phyloP scores from a whole-genome alignment of 1,140 invertebrate genomes.

The Apis mellifera region DNA sequence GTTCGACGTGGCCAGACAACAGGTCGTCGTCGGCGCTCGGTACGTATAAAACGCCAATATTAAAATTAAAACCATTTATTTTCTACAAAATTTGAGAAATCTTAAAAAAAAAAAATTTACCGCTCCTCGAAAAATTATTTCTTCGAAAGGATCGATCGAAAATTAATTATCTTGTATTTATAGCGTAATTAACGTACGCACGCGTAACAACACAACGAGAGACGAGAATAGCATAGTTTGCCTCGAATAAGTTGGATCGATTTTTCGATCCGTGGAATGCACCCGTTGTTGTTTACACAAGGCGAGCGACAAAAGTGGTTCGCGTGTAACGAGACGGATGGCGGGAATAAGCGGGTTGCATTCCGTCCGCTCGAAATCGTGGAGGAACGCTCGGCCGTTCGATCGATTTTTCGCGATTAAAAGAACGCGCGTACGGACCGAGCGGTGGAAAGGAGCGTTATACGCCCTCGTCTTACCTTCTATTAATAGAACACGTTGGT shows the following conservation, averaged over 20 bases:
- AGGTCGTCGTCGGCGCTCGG: slow-evolving; percentile 91
- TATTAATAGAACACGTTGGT: slow-evolving; percentile 65
- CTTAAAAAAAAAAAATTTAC: too few species aligned
- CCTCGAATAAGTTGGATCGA: too few species aligned
- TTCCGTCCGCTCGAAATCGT: neutral
- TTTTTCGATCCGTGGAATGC: too few species aligned
- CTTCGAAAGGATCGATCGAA: neutral
- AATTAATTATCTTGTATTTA: too few species aligned
- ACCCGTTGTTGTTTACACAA: neutral
- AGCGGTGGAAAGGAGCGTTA: slow-evolving; percentile 47
- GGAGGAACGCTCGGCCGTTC: neutral
- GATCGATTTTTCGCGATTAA: slow-evolving; percentile 12
- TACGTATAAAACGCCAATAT: slow-evolving; percentile 73
- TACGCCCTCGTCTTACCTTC: slow-evolving; percentile 61
- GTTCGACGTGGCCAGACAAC: slow-evolving; percentile 91
- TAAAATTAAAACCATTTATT: too few species aligned
- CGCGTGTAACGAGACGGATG: neutral
- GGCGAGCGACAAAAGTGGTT: too few species aligned
- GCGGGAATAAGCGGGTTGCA: neutral
- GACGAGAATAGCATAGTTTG: too few species aligned
- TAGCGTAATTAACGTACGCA: too few species aligned
- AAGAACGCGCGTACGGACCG: slow-evolving; percentile 30
- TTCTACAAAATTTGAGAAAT: neutral
- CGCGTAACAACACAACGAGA: too few species aligned
- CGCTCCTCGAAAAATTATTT: neutral